Evolutionary conservation across 1,140 invertebrate species (phyloP).

Genomic region (Heliothis virescens): DNA sequence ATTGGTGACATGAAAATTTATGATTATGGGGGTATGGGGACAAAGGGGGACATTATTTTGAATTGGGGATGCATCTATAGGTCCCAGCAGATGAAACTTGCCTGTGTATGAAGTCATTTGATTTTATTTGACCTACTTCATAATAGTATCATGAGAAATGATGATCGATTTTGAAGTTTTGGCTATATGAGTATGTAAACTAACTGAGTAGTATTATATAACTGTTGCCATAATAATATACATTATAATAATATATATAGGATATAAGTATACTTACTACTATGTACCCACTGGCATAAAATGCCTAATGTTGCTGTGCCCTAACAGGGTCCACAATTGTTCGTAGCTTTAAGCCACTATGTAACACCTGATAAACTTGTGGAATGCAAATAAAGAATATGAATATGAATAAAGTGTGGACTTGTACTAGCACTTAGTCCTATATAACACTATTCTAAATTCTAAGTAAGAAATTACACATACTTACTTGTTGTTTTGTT

Average conservation of each 20-base stretch:
- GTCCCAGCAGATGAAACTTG: neutral
- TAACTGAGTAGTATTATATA: no score
- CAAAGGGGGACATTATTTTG: neutral
- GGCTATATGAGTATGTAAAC: no score
- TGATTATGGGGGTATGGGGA: neutral
- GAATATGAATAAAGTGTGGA: neutral
- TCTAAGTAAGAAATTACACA: neutral
- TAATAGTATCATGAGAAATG: neutral
- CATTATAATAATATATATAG: no score
- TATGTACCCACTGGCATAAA: no score
- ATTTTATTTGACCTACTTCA: constrained; percentile 7
- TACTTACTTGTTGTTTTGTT: no score
- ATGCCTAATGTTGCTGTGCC: no score
- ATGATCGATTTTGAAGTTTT: neutral
- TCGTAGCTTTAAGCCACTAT: no score
- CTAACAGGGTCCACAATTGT: no score
- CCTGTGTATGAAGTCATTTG: neutral
- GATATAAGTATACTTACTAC: no score
- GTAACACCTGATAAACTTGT: no score
- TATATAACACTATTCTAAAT: neutral
- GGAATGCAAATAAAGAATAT: no score
- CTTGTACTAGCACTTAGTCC: neutral
- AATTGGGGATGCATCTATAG: constrained; percentile 7
- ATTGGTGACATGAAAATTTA: constrained; percentile 5
- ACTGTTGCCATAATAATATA: no score